Conservation (phyloP, 92 coral and sea anemone genomes). For the Virgularia gustaviana region DNA sequence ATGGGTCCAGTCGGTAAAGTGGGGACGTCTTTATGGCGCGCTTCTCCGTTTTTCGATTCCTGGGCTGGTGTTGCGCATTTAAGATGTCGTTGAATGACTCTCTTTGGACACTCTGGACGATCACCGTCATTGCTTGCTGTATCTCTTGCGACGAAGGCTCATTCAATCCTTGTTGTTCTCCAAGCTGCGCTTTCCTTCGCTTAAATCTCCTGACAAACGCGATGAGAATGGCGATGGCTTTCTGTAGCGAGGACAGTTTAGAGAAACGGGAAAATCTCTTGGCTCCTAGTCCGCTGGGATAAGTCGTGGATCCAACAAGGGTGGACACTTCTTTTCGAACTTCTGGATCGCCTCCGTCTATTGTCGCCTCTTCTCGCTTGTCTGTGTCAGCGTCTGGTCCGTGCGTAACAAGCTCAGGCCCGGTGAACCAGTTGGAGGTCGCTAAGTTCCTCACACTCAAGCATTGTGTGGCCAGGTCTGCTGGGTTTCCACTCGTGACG, state of each 20-base stretch:
- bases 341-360: conserved; percentile 40
- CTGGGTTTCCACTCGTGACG: conserved; percentile 40
- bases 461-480: conserved; percentile 40
- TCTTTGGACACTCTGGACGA: conserved; percentile 16
- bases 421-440: conserved; percentile 29
- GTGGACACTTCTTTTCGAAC: conserved; percentile 19
- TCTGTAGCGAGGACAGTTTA: conserved; percentile 20
- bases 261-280: conserved; percentile 39
- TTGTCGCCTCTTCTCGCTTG: background rate
- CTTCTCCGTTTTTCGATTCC: too few relatives aligned
- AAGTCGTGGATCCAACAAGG: too few relatives aligned
- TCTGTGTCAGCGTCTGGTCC: too few relatives aligned
- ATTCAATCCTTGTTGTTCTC: background rate
- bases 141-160: background rate
- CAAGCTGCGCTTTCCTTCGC: background rate
- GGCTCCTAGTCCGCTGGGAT: conserved; percentile 3
- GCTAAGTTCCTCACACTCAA: background rate
- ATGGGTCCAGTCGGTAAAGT: too few relatives aligned
- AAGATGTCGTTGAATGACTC: conserved; percentile 1
- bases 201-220: conserved; percentile 8
- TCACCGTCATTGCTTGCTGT: conserved; percentile 5
- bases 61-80: background rate
- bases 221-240: conserved; percentile 34
- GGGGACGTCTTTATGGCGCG: background rate
- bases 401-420: conserved; percentile 31